Evolutionary conservation across 2,113 vertebrate genomes (phyloP).

Genomic region (Zootoca vivipara): DNA sequence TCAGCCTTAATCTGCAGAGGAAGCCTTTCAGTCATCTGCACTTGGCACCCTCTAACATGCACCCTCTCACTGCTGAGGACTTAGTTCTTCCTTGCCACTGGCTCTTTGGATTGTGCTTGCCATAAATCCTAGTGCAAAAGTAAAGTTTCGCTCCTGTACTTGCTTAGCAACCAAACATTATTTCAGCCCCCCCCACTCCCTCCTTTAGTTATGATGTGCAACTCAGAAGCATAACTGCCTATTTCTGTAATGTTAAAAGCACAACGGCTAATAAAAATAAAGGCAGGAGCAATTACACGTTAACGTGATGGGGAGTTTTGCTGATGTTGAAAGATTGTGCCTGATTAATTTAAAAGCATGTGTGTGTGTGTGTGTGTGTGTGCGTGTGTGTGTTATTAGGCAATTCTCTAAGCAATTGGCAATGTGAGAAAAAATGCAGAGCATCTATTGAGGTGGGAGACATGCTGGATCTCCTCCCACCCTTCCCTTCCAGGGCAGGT

Average conservation of each 20-base stretch:
- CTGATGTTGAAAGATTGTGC: constrained; percentile 60
- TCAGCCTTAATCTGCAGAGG: background rate
- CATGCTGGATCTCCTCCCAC: background rate
- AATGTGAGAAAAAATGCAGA: constrained; percentile 22
- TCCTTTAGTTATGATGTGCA: constrained; percentile 21
- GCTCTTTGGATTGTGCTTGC: background rate
- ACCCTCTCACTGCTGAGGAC: background rate
- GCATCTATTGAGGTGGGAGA: constrained; percentile 60
- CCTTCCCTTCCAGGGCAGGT: constrained; percentile 70
- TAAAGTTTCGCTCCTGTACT: constrained; percentile 5
- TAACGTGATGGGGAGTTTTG: constrained; percentile 56
- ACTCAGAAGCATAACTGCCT: background rate
- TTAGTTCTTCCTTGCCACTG: background rate
- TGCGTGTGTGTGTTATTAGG: constrained; percentile 15
- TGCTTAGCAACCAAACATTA: background rate
- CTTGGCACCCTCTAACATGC: background rate
- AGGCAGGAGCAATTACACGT: constrained; percentile 17
- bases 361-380: background rate
- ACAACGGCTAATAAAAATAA: background rate
- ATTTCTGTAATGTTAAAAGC: constrained; percentile 21
- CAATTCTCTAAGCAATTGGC: constrained; percentile 28
- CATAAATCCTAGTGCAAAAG: background rate
- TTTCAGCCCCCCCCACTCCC: background rate
- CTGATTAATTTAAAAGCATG: constrained; percentile 60
- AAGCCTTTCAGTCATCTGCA: background rate